Evolutionary conservation across 2,113 vertebrate species (phyloP).

Genomic region (Theristicus caerulescens): DNA sequence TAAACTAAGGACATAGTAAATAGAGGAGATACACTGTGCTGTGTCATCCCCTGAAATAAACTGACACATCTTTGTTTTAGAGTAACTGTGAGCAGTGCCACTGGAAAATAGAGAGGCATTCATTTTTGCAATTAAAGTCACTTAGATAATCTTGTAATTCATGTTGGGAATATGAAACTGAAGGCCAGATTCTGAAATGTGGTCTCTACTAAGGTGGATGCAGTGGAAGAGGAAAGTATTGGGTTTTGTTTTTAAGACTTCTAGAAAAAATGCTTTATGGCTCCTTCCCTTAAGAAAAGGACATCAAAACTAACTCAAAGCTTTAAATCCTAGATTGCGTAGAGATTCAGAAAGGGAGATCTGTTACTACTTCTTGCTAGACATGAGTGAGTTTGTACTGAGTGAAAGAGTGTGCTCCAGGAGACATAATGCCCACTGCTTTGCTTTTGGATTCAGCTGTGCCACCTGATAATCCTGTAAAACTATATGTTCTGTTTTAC

Average conservation of each 20-base stretch:
- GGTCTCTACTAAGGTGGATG: background rate
- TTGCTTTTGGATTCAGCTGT: background rate
- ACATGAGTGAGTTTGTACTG: background rate
- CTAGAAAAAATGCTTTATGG: background rate
- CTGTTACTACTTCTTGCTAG: background rate
- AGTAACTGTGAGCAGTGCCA: background rate
- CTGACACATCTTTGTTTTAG: background rate
- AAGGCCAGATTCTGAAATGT: background rate
- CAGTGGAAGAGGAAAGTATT: background rate
- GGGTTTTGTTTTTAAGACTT: background rate
- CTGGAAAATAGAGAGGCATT: background rate
- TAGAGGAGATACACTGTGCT: background rate
- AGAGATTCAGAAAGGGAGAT: background rate
- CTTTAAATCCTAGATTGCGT: background rate
- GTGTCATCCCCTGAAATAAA: background rate
- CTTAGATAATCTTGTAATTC: background rate
- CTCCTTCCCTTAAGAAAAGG: background rate
- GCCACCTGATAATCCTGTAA: background rate
- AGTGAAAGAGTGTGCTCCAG: background rate
- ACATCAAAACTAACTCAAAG: background rate
- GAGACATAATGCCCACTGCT: background rate
- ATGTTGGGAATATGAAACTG: background rate
- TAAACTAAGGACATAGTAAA: background rate
- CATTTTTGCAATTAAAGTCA: background rate
- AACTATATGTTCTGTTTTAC: background rate